Base-by-base conservation (phyloP, 2,113 vertebrate genomes). In the Seriola dumerili region DNA sequence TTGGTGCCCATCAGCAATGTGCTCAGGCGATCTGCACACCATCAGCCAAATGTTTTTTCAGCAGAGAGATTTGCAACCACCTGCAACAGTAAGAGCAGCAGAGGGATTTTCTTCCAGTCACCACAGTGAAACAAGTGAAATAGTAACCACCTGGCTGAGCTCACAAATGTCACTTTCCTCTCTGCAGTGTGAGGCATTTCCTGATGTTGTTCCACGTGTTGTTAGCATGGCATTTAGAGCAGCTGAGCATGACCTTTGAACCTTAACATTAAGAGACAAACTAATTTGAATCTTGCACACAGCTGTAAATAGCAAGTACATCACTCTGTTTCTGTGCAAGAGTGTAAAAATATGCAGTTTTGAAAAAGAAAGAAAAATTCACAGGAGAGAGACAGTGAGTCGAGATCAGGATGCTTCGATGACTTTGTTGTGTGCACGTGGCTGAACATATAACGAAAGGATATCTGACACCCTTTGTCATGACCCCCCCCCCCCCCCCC, bases 211-310 rank as follows among this genome's bases (percentile, higher is more conserved):
- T 86, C 83, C 72, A 84, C 75, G 14, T 29, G 13, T 29, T 64
- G 78, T 70, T 21, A 63, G 54, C 71, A 40, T 91, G 89, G 84
- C 88, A 88, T 92, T 92, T 92, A 91, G 50, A 88, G 68, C 77
- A 82, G 61, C 78, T 62, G 86, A 72, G 69, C 32, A 4, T 87
- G 86, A 90, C 89, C 88, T 91, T 89, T 91, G 81, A 88, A 75
- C 34, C 4, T 80, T 76, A 65, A 78, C 67, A 55, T 76, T 52
- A 71, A 79, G 42, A 77, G 34, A 80, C 72, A 77, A 78, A 76
- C 71, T 72, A 1, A 89, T 92, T 90, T 88, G 84, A 92, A 92
- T 92, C 9, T 80, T 87, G 84, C 85, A 88, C 73, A 59, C 55
- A 40, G 71, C 82, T 86, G 83, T 84, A 84, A 87, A 84, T 72